Base-by-base conservation (phyloP, 2,797 vertebrate genomes). In the Syndactyla subalaris region DNA sequence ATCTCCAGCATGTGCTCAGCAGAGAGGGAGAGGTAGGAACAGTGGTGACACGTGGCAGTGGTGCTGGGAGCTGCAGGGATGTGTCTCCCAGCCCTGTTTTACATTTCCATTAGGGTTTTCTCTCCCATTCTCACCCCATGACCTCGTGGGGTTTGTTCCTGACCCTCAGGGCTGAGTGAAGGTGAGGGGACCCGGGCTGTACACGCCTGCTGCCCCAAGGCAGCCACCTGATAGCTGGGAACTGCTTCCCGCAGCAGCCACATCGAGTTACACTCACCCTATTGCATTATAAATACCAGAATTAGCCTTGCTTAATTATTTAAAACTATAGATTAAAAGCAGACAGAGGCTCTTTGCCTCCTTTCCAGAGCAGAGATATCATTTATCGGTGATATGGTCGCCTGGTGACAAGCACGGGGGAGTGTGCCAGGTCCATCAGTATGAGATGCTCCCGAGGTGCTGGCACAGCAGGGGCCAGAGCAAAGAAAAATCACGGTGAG, bases 271-370 rank as follows among this genome's bases (percentile, higher is more conserved):
- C 93, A 57, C 46, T 67, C 79, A 87, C 55, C 46, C 39, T 85
- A 65, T 30, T 96, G 78, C 91, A 89, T 95, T 95, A 96, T 94
- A 88, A 96, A 92, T 91, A 85, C 61, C 59, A 95, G 95, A 96
- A 96, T 96, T 97, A 94, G 93, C 83, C 86, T 81, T 92, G 66
- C 65, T 97, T 85, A 97, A 97, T 97, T 96, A 96, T 97, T 97
- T 95, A 96, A 80, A 78, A 91, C 58, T 91, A 95, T 87, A 91
- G 92, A 96, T 96, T 96, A 88, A 93, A 92, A 89, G 49, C 57
- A 63, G 75, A 94, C 91, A 93, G 95, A 96, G 41, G 84, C 48
- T 77, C 73, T 93, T 84, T 76, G 62, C 89, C 86, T 92, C 55
- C 82, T 85, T 94, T 85, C 74, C 11, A 9, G 82, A 92, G 93